Base-by-base conservation (phyloP, 2,797 vertebrate species). In the Triplophysa yarkandensis region DNA sequence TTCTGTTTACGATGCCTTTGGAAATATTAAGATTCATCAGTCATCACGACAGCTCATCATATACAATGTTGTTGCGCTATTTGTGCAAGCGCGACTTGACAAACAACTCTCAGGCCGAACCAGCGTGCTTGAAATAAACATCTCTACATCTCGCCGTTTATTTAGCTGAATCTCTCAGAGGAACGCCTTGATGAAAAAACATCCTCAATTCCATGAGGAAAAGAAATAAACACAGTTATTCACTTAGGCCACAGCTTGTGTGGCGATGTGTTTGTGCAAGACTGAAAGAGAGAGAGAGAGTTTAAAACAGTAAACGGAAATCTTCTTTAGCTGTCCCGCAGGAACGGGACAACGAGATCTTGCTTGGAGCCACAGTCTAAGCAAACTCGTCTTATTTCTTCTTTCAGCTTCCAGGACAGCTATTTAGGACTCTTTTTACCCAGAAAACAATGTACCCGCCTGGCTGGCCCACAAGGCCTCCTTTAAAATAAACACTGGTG, bases 361-460 rank as follows among this genome's bases (percentile, higher is more conserved):
- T 71, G 76, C 64, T 83, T 81, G 77, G 74, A 81, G 62, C 76
- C 81, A 86, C 83, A 85, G 77, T 80, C 85, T 89, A 90, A 90
- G 87, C 86, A 87, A 87, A 88, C 44, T 55, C 58, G 68, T 36
- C 60, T 55, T n/a, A 44, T 60, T 46, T 63, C 19, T 10, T 77
- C 61, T 28, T 39, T 43, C 54, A 76, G 16, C 52, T 36, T 68
- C 55, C 67, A 50, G 65, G 75, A 80, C 80, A 81, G 72, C 75
- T 76, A 80, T 68, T 81, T 79, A 81, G 60, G 77, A 65, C 23
- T 44, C 28, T 36, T 73, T 70, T 71, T 76, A 27, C 55, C 30
- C 16, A 64, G 64, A 58, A 83, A 77, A 76, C 65, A 61, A 61
- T 61, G 60, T 34, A 27, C 62, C 39, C 41, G 8, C 4, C 68